Conservation (phyloP, 1,140 invertebrate genomes). For the Eupristina koningsbergeri region DNA sequence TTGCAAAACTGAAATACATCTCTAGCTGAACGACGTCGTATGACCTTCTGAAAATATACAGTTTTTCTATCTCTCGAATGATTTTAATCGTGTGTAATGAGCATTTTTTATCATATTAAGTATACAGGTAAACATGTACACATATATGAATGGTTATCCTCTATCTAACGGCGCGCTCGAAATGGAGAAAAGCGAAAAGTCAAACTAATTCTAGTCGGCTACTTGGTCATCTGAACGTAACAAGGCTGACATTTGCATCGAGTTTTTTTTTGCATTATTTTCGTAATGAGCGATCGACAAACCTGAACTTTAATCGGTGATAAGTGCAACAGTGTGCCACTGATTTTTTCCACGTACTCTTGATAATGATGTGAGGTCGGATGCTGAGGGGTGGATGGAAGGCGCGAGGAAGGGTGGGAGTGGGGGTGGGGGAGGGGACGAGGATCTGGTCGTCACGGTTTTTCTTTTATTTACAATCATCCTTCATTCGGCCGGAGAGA, state of each 20-base stretch:
- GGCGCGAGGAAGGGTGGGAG: not conserved
- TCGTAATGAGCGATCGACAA: not conserved
- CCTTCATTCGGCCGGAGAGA: not conserved
- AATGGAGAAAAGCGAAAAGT: not conserved
- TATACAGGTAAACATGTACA: not conserved
- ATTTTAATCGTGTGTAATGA: not conserved
- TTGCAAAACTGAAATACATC: no score
- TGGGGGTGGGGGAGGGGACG: not conserved
- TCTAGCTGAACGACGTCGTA: no score
- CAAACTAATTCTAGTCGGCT: slow-evolving; percentile 24
- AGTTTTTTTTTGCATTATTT: no score
- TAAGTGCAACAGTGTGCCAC: not conserved
- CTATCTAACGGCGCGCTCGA: not conserved
- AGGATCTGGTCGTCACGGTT: not conserved
- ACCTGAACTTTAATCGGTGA: not conserved
- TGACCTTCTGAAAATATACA: not conserved
- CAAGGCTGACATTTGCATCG: no score
- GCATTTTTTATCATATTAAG: no score
- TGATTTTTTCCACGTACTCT: not conserved
- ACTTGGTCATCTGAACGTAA: slow-evolving; percentile 7
- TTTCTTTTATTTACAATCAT: slow-evolving; percentile 36
- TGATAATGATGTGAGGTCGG: not conserved
- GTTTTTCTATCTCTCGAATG: not conserved
- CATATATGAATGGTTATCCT: not conserved
- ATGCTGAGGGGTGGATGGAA: not conserved